Base-by-base conservation (phyloP, 1,140 invertebrate genomes). In the Musca vetustissima region DNA sequence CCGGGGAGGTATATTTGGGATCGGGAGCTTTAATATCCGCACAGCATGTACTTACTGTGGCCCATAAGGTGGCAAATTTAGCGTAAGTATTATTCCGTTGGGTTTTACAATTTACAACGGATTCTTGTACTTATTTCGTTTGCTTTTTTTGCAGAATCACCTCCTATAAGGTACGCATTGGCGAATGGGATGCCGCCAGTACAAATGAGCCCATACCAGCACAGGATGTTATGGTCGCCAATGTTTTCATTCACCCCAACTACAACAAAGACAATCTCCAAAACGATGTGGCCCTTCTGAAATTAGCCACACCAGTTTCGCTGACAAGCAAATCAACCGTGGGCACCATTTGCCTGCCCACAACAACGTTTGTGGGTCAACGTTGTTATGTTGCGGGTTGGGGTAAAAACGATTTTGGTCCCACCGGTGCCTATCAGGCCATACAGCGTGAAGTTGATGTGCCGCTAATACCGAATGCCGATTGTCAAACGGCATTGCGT, bases 301-400 rank as follows among this genome's bases (percentile, higher is more conserved):
- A 85, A 59, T 73, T 93, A 1, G 81, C 84, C 2, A 72, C 83
- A 0, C 73, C 86, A 3, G 86, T 92, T 6, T 87, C 89, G 1
- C 77, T 90, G 0, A 82, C 85, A 4, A 80, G 80, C 47, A 85
- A 83, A 48, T 87, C 88, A 1, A 90, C 90, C n/a, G 89, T 93
- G 43, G 88, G 89, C 24, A 88, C 91, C 6, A 87, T 87, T 1
- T 93, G 92, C 71, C 75, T 92, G 22, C 89, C 91, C 6, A 80
- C 85, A 13, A 73, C 83, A 4, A 76, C 79, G 14, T 90, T 89
- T 71, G 85, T 86, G 24, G 87, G 87, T 28, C 85, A 86, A 76
- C 87, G 86, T 72, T 94, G 92, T 75, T 89, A 85, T 85, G 91
- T 93, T 0, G 86, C 91, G 1, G 92, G 92, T n/a, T 93, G 92